Evolutionary conservation across 1,140 invertebrate species (phyloP).

Genomic region (Phenacoccus solenopsis): DNA sequence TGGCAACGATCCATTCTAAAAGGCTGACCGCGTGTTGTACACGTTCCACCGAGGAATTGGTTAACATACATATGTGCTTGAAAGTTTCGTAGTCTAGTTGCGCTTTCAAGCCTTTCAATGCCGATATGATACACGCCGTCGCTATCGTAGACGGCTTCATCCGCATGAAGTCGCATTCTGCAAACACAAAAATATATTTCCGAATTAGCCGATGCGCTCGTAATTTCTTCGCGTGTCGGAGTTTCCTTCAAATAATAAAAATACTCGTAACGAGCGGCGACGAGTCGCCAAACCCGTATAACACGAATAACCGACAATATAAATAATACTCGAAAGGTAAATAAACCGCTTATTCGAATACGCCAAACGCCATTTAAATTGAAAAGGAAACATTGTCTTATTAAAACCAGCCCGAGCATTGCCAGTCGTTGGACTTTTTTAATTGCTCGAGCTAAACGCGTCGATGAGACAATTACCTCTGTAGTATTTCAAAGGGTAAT

Average conservation of each 20-base stretch:
- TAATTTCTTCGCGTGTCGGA: too few species aligned
- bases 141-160: not conserved
- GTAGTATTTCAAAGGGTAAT: too few species aligned
- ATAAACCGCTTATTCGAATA: not conserved
- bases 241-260: too few species aligned
- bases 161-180: slow-evolving; percentile 9
- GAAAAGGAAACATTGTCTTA: not conserved
- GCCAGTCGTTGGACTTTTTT: not conserved
- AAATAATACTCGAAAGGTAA: not conserved
- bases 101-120: not conserved
- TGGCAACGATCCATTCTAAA: slow-evolving; percentile 10
- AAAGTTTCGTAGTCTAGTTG: not conserved
- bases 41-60: not conserved
- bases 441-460: not conserved
- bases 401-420: not conserved
- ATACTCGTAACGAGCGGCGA: not conserved
- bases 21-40: not conserved
- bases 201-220: not conserved
- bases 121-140: not conserved
- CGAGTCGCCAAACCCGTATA: not conserved
- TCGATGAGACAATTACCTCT: not conserved
- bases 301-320: not conserved
- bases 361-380: not conserved
- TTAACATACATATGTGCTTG: not conserved
- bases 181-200: not conserved